Evolutionary conservation across 2,113 vertebrate genomes (phyloP).

Genomic region (Salvelinus sp.): DNA sequence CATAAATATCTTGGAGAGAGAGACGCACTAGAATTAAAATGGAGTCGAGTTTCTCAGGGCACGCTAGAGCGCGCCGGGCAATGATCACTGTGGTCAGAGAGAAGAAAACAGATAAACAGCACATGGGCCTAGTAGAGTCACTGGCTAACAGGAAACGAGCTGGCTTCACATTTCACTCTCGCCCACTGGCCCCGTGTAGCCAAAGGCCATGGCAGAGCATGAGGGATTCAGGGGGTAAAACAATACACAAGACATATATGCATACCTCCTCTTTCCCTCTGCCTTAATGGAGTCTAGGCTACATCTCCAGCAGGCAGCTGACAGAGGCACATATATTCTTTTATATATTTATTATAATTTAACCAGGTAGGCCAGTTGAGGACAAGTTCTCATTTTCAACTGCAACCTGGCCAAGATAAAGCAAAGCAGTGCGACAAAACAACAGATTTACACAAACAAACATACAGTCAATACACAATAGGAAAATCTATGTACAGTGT

Average conservation of each 20-base stretch:
- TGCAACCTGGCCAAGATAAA: no score
- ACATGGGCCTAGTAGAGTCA: slow-evolving; percentile 29
- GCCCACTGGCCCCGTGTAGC: slow-evolving; percentile 23
- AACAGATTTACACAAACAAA: no score
- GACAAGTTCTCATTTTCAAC: no score
- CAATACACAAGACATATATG: not conserved
- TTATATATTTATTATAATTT: no score
- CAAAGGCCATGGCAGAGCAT: slow-evolving; percentile 23
- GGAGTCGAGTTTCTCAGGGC: slow-evolving; percentile 48
- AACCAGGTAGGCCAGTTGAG: no score
- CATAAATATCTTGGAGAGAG: no score
- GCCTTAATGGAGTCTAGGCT: slow-evolving; percentile 5
- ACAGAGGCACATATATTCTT: no score
- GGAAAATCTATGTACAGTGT: no score
- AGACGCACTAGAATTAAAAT: slow-evolving; percentile 39
- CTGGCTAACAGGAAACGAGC: slow-evolving; percentile 41
- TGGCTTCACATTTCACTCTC: slow-evolving; percentile 14
- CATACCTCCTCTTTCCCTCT: slow-evolving; percentile 5
- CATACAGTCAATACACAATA: no score
- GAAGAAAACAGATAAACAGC: not conserved
- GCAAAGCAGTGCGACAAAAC: no score
- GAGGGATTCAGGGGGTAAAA: not conserved
- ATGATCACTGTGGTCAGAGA: slow-evolving; percentile 47
- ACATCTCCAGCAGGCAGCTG: slow-evolving; percentile 10
- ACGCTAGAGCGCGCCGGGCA: slow-evolving; percentile 20